Evolutionary conservation across 2,888 invertebrate species (phyloP), one percentile per base, ranked within the genome.

Genomic region (Ganaspis brasiliensis): DNA sequence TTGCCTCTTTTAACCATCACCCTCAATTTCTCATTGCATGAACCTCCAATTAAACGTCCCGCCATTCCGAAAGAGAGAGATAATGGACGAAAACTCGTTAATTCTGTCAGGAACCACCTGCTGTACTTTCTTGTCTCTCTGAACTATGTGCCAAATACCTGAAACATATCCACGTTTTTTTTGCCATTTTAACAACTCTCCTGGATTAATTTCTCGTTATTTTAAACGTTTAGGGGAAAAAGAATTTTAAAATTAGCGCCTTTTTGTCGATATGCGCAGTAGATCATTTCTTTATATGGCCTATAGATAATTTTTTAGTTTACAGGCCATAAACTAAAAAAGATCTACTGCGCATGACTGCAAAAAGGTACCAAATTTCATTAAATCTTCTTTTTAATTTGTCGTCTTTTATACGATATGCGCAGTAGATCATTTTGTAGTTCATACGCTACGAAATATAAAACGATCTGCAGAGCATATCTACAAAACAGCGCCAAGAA

Each of bases 71-170:
- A 77, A 74, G 73, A 70, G 61, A 77, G 77, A 79, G 83, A 79
- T 84, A 83, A 83, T 83, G 81, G 82, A 26, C 70, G 75, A 77
- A n/a, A 83, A 83, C 83, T 84, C 80, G 82, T 86, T 84, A 82
- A 83, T 83, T 84, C 80, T 81, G 76, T 75, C 78, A 75, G 84
- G 77, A 84, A 85, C 83, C 84, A 84, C 81, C 85, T 85, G 86
- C 83, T 85, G 77, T 70, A 74, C 49, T 76, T 72, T 76, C 56
- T 72, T 56, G 56, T 31, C 63, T n/a, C 12, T 24, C 24, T 19
- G 9, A 45, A 21, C 19, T 37, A 37, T 21, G 14, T 31, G 14
- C 45, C 6, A 21, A 8, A 24, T 1, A n/a, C 21, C 24, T 14
- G n/a, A 40, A 0, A 21, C 63, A 37, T 16, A 40, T 63, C 14